Percentiles rank a stretch among this genome's conserved stretches.
These are phyloP conservation scores for Agapornis roseicollis DNA, from an alignment of 2,113 vertebrate genomes.

Conservation along the genomic window DNA sequence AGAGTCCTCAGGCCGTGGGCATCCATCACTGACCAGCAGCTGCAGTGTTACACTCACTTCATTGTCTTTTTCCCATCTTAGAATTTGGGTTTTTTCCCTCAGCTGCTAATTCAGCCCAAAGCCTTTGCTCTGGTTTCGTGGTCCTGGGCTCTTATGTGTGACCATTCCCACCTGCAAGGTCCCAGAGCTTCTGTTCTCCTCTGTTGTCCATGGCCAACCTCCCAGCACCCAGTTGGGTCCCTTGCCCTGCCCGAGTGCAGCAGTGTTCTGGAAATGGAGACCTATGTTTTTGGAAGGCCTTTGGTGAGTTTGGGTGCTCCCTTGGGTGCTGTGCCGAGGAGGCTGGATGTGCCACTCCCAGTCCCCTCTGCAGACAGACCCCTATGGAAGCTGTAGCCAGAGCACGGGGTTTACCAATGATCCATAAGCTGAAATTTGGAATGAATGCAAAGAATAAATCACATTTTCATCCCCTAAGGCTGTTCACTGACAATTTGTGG, in stretches of 20 bases:
- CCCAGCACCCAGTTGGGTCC: not conserved
- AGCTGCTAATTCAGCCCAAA: not conserved
- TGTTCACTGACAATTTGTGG: rapidly evolving
- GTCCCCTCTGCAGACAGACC: not conserved
- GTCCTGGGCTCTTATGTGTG: not conserved
- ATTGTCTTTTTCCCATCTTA: not conserved
- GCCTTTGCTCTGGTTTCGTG: not conserved
- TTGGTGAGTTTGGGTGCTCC: not conserved
- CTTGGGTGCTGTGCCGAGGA: not conserved
- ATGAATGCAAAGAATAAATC: not conserved
- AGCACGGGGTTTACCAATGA: not conserved
- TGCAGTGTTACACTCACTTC: not conserved
- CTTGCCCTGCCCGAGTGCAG: no score
- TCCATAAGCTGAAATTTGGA: not conserved
- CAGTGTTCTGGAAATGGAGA: not conserved
- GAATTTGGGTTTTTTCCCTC: not conserved
- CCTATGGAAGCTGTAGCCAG: not conserved
- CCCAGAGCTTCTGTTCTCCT: not conserved
- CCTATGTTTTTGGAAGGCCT: not conserved
- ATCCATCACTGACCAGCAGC: not conserved
- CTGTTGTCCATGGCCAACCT: not conserved
- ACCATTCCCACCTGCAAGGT: not conserved
- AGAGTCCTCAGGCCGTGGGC: not conserved
- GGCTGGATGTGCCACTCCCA: not conserved
- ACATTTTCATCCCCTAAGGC: not conserved